Evolutionary conservation across 2,113 vertebrate genomes (phyloP).

Genomic region (Eurystomus gularis): DNA sequence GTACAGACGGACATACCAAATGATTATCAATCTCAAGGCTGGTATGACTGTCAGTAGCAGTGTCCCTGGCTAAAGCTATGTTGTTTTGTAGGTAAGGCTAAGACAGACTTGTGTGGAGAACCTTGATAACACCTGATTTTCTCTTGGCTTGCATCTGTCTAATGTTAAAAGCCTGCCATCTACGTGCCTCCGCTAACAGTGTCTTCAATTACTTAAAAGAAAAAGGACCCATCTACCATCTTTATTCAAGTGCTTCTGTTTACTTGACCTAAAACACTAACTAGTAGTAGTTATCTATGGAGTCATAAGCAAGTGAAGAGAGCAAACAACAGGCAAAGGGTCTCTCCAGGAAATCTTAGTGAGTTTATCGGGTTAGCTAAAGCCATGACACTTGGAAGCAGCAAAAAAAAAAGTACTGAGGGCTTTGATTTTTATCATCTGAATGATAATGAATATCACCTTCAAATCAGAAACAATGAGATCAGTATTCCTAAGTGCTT

Average conservation of each 20-base stretch:
- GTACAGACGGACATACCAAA: rapidly evolving
- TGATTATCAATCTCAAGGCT: neutral
- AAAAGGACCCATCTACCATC: neutral
- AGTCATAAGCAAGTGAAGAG: neutral
- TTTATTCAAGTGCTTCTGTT: neutral
- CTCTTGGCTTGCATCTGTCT: neutral
- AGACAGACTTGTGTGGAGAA: neutral
- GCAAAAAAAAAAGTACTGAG: neutral
- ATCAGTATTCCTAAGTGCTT: neutral
- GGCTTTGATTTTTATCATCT: neutral
- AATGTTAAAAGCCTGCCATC: neutral
- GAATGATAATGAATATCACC: neutral
- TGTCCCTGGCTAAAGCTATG: neutral
- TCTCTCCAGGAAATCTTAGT: neutral
- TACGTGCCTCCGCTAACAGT: neutral
- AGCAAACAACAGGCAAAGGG: neutral
- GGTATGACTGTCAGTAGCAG: neutral
- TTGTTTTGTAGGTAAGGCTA: neutral
- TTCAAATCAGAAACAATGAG: neutral
- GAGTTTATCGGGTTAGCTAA: neutral
- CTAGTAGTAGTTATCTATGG: neutral
- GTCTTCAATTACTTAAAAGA: neutral
- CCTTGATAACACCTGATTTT: neutral
- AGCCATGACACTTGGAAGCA: neutral
- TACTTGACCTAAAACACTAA: neutral